Evolutionary conservation across 2,797 vertebrate species (phyloP), one percentile per base, ranked within the genome.

Genomic region (Eutrigla gurnardus): DNA sequence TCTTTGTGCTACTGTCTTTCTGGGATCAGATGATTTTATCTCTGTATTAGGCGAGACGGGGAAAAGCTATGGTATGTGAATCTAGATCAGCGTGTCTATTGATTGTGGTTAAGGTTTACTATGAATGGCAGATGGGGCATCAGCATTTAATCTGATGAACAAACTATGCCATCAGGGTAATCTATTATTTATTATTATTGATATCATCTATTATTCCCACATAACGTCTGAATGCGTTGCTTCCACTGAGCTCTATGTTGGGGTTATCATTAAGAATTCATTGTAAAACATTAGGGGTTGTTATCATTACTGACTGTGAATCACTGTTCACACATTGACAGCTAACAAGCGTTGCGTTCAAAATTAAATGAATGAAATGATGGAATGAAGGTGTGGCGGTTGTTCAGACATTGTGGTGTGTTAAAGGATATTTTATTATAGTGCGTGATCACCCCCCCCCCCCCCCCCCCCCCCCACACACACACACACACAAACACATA

Each of bases 1-100:
- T 79, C 67, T 84, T 81, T 88, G 70, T 72, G 75, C n/a, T 33
- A 10, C 47, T 52, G 75, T 82, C 72, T 86, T 67, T 74, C 1
- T 40, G 52, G 50, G 64, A 85, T 35, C 35, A 40, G 42, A 61
- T 60, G 86, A 84, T 83, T 84, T 83, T 68, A 86, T 90, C 79
- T 50, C 63, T 43, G 78, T 83, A 73, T 52, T 60, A 5, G 65
- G 54, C 35, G 7, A 76, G 58, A 53, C 5, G n/a, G 42, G 68
- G 60, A 53, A 52, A 72, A 74, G 71, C 45, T 59, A 75, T 84
- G 83, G 63, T 69, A 43, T 62, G 65, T 58, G 59, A 77, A 75
- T 84, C 61, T 72, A 76, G 73, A 89, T 87, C 72, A 82, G 78
- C 5, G 12, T 50, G 43, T 43, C 37, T 52, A 86, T 84, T 80